Evolutionary conservation across 2,888 invertebrate genomes (phyloP).

Genomic region (Glaucopsyche alexis): DNA sequence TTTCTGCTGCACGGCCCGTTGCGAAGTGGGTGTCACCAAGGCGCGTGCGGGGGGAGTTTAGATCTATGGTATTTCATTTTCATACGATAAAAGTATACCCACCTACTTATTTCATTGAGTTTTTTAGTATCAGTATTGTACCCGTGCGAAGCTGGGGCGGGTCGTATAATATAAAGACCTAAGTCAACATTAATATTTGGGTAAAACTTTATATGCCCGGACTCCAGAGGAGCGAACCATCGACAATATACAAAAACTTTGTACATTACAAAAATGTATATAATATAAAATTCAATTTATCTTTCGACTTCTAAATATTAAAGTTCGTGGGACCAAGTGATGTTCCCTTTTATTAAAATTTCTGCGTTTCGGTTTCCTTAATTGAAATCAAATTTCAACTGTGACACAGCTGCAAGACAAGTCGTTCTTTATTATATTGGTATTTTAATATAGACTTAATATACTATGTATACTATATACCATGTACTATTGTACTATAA

Average conservation of each 20-base stretch:
- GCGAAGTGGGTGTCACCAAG: no score
- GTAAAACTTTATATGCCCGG: background rate
- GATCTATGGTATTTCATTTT: no score
- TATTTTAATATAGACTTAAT: slow-evolving; percentile 26
- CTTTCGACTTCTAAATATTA: slow-evolving; percentile 42
- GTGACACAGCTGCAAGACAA: slow-evolving; percentile 67
- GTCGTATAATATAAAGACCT: background rate
- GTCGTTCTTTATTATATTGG: slow-evolving; percentile 43
- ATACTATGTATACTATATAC: no score
- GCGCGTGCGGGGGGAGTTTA: no score
- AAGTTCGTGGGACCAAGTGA: slow-evolving; percentile 47
- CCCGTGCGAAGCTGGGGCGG: no score
- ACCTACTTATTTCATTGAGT: no score
- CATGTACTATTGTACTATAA: background rate
- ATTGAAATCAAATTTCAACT: slow-evolving; percentile 72
- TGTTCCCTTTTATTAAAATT: slow-evolving; percentile 71
- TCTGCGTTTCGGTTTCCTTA: slow-evolving; percentile 68
- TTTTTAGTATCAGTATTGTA: no score
- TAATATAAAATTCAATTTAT: slow-evolving; percentile 45
- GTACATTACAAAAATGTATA: slow-evolving; percentile 21
- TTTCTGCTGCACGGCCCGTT: no score
- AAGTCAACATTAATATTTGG: slow-evolving; percentile 5
- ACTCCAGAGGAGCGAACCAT: background rate
- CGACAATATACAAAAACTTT: slow-evolving; percentile 16
- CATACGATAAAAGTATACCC: no score